Percentiles rank a stretch among this genome's conserved stretches.
Evolutionary conservation across 1,140 invertebrate genomes (phyloP).

Genomic region (Argopecten irradians): DNA sequence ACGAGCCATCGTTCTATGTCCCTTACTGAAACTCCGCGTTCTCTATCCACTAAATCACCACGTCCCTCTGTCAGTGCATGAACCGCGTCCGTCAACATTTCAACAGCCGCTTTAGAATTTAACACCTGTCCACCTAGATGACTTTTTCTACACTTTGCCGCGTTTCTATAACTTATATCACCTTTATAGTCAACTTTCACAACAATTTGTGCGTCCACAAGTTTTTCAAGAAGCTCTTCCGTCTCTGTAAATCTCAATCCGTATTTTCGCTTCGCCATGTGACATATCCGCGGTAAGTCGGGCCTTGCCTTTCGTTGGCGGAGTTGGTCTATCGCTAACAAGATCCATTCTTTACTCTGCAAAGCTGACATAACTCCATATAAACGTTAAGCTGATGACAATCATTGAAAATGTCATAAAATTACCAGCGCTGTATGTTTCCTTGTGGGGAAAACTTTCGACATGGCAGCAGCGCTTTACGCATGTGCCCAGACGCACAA

Average conservation of each 20-base stretch:
- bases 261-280: slow-evolving; percentile 86
- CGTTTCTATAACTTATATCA: slow-evolving; percentile 89
- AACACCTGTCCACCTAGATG: slow-evolving; percentile 63
- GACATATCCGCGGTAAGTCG: slow-evolving; percentile 88
- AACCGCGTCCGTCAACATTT: slow-evolving; percentile 68
- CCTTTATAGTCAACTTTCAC: slow-evolving; percentile 92
- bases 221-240: slow-evolving; percentile 84
- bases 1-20: slow-evolving; percentile 65
- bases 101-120: slow-evolving; percentile 67
- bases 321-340: slow-evolving; percentile 90
- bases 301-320: slow-evolving; percentile 88
- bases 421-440: not conserved
- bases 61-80: slow-evolving; percentile 46
- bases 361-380: slow-evolving; percentile 47
- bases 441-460: slow-evolving; percentile 40
- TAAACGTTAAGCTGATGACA: slow-evolving; percentile 25
- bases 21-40: slow-evolving; percentile 30
- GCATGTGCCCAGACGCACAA: slow-evolving; percentile 55
- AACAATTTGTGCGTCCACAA: slow-evolving; percentile 86
- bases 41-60: not conserved
- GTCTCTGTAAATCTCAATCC: slow-evolving; percentile 85
- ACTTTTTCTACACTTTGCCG: slow-evolving; percentile 78
- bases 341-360: slow-evolving; percentile 83
- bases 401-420: slow-evolving; percentile 28
- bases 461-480: slow-evolving; percentile 49